A percentile compares a stretch with the other conserved stretches of the same genome.
Conservation (phyloP, 2,888 invertebrate genomes). For the Mesorhabditis sp. region DNA sequence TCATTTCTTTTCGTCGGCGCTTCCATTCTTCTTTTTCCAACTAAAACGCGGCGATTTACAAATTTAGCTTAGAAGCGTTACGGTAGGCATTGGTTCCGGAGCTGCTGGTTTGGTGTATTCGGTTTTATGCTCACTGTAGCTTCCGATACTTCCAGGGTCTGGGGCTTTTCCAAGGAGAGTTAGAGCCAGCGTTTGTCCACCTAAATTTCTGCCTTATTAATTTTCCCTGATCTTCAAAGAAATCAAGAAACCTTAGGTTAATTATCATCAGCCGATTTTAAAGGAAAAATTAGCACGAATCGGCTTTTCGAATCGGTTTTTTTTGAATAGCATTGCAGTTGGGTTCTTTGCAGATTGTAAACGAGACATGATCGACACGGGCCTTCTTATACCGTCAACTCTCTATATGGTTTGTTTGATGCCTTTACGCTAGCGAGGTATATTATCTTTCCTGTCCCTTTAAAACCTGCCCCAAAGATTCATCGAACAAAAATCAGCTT, state of each 20-base stretch:
- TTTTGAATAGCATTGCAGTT: not conserved
- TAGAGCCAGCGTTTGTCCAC: constrained; percentile 48
- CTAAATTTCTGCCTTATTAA: constrained; percentile 23
- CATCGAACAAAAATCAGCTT: too few species aligned
- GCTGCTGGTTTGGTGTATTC: not conserved
- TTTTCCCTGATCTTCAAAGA: not conserved
- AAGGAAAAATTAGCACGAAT: not conserved
- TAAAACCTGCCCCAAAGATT: too few species aligned
- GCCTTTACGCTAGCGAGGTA: too few species aligned
- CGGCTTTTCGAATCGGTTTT: constrained; percentile 2
- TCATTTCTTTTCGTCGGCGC: constrained; percentile 76
- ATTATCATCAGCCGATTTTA: not conserved
- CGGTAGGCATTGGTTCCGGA: not conserved
- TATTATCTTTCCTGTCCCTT: too few species aligned
- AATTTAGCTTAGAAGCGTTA: not conserved
- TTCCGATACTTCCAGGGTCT: constrained; percentile 23
- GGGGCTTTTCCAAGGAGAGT: constrained; percentile 52
- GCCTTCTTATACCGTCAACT: too few species aligned
- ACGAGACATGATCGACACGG: too few species aligned
- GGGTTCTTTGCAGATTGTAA: too few species aligned
- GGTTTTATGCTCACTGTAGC: not conserved
- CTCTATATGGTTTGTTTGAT: too few species aligned
- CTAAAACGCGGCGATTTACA: not conserved
- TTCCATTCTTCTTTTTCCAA: constrained; percentile 71
- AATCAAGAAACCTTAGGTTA: not conserved